Percentiles rank a stretch among this genome's conserved stretches.
Conservation (phyloP, 2,113 vertebrate genomes). For the Mirounga angustirostris region DNA sequence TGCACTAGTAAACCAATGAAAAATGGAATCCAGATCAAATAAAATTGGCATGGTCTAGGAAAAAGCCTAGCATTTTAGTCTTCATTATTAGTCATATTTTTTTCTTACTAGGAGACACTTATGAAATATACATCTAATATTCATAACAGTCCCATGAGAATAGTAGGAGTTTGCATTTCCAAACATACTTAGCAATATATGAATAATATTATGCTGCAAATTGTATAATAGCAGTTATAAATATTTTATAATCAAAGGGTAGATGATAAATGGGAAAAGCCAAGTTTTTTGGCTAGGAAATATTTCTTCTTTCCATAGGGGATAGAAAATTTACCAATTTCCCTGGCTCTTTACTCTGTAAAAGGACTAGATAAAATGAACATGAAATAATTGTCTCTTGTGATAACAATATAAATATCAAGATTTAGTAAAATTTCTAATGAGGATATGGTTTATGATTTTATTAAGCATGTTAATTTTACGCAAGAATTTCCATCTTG, state of each 20-base stretch:
- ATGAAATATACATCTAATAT: slow-evolving; percentile 44
- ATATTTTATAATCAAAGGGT: not conserved
- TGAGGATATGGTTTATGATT: not conserved
- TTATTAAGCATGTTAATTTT: not conserved
- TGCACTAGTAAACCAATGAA: not conserved
- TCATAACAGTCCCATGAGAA: not conserved
- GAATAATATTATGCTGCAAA: slow-evolving; percentile 2
- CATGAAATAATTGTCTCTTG: not conserved
- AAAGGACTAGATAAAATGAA: not conserved
- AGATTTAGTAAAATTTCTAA: slow-evolving; percentile 14
- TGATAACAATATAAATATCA: not conserved
- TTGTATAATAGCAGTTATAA: not conserved
- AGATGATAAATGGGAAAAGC: not conserved
- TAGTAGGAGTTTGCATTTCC: not conserved
- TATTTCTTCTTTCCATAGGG: not conserved
- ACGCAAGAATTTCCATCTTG: not conserved
- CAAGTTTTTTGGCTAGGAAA: not conserved
- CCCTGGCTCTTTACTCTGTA: not conserved
- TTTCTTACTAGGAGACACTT: slow-evolving; percentile 15
- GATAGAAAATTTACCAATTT: not conserved
- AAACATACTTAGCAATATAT: not conserved
- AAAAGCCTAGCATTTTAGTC: not conserved
- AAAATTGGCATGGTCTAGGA: slow-evolving; percentile 3
- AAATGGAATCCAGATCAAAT: not conserved
- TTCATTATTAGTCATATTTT: slow-evolving; percentile 26